Conservation (phyloP, 2,113 vertebrate species). For the Natator depressus region DNA sequence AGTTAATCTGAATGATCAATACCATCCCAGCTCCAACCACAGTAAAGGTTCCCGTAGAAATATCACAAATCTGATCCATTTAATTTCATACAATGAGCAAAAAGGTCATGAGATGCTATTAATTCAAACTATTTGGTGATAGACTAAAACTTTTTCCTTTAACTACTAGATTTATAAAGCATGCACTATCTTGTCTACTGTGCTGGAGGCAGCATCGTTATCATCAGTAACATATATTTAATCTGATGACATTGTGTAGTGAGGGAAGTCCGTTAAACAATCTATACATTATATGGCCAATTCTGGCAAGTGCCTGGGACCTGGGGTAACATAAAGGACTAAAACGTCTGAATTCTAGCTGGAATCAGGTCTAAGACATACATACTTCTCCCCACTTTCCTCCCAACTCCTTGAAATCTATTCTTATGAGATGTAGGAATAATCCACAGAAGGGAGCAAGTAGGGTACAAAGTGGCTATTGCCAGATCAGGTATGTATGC, state of each 20-base stretch:
- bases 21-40: not conserved
- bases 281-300: not conserved
- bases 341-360: fast-evolving
- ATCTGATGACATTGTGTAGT: not conserved
- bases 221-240: slow-evolving; percentile 28
- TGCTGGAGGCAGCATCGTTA: slow-evolving; percentile 36
- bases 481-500: slow-evolving; percentile 17
- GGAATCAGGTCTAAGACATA: not conserved
- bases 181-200: not conserved
- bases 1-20: not conserved
- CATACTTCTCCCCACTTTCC: not conserved
- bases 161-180: slow-evolving; percentile 30
- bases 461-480: not conserved
- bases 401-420: slow-evolving; percentile 1
- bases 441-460: not conserved
- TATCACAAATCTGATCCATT: not conserved
- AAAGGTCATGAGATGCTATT: not conserved
- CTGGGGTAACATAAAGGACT: not conserved
- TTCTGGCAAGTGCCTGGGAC: not conserved
- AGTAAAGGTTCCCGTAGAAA: not conserved
- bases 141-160: slow-evolving; percentile 37
- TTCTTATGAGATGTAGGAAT: slow-evolving; percentile 32
- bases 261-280: not conserved
- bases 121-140: slow-evolving; percentile 14
- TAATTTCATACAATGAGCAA: not conserved